These are phyloP conservation scores for Caenorhabditis sp. DNA, from an alignment of 2,888 invertebrate species.

Conservation along the genomic window DNA sequence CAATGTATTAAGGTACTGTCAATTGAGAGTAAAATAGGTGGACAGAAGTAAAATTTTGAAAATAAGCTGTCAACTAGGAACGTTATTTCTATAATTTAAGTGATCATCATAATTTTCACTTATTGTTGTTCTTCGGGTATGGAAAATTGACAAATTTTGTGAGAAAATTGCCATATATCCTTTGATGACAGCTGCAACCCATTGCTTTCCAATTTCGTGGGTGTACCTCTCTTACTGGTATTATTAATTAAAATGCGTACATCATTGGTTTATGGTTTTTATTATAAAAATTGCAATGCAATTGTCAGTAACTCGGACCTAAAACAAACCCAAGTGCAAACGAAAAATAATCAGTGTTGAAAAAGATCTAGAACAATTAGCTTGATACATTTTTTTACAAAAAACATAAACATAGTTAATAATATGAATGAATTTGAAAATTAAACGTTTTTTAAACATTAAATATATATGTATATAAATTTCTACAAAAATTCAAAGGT, in stretches of 20 bases:
- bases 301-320: too few relatives aligned
- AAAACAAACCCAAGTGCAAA: too few relatives aligned
- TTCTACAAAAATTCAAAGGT: background rate
- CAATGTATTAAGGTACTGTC: background rate
- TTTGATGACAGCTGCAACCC: constrained; percentile 55
- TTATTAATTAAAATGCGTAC: constrained; percentile 59
- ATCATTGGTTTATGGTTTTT: constrained; percentile 55
- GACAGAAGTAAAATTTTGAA: too few relatives aligned
- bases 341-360: background rate
- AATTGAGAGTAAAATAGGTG: too few relatives aligned
- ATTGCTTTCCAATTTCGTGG: constrained; percentile 55
- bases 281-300: constrained; percentile 51
- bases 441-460: too few relatives aligned
- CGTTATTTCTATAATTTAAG: too few relatives aligned
- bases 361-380: background rate
- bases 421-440: too few relatives aligned
- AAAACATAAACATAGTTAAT: too few relatives aligned
- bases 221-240: constrained; percentile 31
- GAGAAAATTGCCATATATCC: constrained; percentile 59
- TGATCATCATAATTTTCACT: too few relatives aligned
- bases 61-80: too few relatives aligned
- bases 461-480: constrained; percentile 28
- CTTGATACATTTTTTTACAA: too few relatives aligned
- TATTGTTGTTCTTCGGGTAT: too few relatives aligned
- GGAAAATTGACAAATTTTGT: constrained; percentile 1